A percentile compares a stretch with the other conserved stretches of the same genome.
These are phyloP conservation scores for Catamblyrhynchus diadema DNA, from an alignment of 2,797 vertebrate genomes.

Conservation along the genomic window DNA sequence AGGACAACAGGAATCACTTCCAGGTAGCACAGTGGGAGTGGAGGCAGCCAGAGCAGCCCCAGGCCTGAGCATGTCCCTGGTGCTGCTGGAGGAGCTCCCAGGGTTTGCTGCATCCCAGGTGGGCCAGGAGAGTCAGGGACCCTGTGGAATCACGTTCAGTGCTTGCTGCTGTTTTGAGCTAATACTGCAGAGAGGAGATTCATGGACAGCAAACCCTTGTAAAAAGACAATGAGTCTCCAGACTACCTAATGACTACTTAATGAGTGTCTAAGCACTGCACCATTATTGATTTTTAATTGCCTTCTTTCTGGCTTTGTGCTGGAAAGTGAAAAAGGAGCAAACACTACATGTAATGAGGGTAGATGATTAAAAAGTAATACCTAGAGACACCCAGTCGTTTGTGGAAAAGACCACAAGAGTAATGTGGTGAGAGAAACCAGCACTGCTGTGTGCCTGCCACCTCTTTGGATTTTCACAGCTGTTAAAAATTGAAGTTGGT, in stretches of 20 bases:
- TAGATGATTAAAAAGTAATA: slow-evolving; percentile 37
- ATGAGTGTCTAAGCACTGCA: slow-evolving; percentile 49
- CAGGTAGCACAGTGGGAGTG: background rate
- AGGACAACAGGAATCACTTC: background rate
- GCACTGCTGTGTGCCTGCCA: background rate
- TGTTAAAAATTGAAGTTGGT: background rate
- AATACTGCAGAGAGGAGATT: background rate
- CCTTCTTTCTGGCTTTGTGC: slow-evolving; percentile 14
- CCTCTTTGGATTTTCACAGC: background rate
- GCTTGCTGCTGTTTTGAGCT: background rate
- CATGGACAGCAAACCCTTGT: background rate
- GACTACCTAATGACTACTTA: slow-evolving; percentile 58
- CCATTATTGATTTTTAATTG: slow-evolving; percentile 65
- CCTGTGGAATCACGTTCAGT: background rate
- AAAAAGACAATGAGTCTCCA: slow-evolving; percentile 40
- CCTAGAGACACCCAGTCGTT: background rate
- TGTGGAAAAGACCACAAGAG: background rate
- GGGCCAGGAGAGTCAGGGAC: rapidly evolving
- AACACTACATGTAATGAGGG: slow-evolving; percentile 6
- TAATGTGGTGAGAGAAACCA: background rate
- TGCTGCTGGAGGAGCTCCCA: background rate
- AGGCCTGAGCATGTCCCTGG: background rate
- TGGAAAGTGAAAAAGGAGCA: slow-evolving; percentile 29
- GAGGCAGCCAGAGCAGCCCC: background rate
- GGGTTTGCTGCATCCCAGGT: background rate